Conservation (phyloP, 2,888 invertebrate species). For the Suillia variegata region DNA sequence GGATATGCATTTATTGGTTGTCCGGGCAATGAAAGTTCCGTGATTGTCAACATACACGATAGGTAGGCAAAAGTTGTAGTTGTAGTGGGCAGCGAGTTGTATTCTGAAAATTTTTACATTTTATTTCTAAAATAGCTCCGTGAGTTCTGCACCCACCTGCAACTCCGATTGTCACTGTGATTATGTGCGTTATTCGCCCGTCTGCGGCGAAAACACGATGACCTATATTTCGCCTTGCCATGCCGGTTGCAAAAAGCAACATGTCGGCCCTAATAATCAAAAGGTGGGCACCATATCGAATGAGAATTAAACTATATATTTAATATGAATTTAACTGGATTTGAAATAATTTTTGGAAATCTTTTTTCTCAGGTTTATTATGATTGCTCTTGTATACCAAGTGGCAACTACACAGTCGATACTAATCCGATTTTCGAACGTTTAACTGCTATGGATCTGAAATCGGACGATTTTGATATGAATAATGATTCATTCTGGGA, state of each 20-base stretch:
- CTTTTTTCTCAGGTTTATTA: constrained; percentile 29
- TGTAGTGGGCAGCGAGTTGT: too few species aligned
- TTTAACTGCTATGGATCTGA: constrained; percentile 40
- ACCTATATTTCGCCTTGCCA: constrained; percentile 79
- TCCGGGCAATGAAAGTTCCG: constrained; percentile 64
- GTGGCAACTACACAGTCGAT: constrained; percentile 12
- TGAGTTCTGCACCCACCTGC: constrained; percentile 57
- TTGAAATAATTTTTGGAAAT: neutral
- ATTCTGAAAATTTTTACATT: neutral
- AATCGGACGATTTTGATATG: neutral
- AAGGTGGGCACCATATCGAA: constrained; percentile 50
- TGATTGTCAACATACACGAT: constrained; percentile 44
- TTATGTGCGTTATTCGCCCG: constrained; percentile 73
- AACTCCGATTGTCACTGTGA: constrained; percentile 72
- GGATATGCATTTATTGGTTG: constrained; percentile 71
- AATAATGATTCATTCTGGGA: neutral
- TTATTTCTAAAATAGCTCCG: constrained; percentile 18
- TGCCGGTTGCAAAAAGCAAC: constrained; percentile 69
- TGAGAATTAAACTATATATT: too few species aligned
- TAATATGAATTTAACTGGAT: neutral
- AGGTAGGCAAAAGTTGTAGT: too few species aligned
- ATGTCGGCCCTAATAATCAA: constrained; percentile 49
- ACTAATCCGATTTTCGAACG: constrained; percentile 40
- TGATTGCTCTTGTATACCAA: constrained; percentile 36
- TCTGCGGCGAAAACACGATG: constrained; percentile 69